Evolutionary conservation across 2,888 invertebrate species (phyloP).

Genomic region (Tenthredo scrophulariae): DNA sequence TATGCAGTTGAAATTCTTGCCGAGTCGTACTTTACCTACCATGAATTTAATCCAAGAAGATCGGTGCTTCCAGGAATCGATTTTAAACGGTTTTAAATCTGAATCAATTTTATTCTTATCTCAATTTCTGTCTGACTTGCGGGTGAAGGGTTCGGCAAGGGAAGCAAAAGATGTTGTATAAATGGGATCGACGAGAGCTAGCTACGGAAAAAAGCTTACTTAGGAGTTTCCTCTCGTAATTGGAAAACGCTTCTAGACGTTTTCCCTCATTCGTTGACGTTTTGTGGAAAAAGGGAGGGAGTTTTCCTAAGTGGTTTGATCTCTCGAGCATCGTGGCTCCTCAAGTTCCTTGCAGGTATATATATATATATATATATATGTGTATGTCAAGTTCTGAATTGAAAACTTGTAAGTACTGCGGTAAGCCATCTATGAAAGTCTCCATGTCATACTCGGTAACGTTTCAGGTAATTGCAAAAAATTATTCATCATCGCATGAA

Average conservation of each 20-base stretch:
- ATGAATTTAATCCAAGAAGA: neutral
- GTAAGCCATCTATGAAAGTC: neutral
- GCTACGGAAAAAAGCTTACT: constrained; percentile 29
- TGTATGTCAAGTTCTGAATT: neutral
- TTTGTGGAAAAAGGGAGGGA: neutral
- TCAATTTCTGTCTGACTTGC: neutral
- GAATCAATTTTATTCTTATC: neutral
- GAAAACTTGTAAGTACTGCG: neutral
- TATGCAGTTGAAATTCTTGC: constrained; percentile 35
- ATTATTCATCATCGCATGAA: neutral
- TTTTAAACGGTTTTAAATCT: neutral
- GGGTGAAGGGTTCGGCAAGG: neutral
- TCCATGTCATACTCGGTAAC: neutral
- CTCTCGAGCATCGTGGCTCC: neutral
- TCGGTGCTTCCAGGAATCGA: neutral
- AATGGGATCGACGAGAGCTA: neutral
- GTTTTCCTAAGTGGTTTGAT: neutral
- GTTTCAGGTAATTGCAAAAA: neutral
- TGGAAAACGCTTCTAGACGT: constrained; percentile 43
- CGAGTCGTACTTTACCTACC: constrained; percentile 6
- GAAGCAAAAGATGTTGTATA: neutral
- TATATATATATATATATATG: no score
- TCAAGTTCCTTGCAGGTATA: neutral
- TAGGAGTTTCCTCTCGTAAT: constrained; percentile 17
- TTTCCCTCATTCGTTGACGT: constrained; percentile 29